These are phyloP conservation scores for Anas bahamensis DNA, from an alignment of 2,797 vertebrate species.

Conservation along the genomic window DNA sequence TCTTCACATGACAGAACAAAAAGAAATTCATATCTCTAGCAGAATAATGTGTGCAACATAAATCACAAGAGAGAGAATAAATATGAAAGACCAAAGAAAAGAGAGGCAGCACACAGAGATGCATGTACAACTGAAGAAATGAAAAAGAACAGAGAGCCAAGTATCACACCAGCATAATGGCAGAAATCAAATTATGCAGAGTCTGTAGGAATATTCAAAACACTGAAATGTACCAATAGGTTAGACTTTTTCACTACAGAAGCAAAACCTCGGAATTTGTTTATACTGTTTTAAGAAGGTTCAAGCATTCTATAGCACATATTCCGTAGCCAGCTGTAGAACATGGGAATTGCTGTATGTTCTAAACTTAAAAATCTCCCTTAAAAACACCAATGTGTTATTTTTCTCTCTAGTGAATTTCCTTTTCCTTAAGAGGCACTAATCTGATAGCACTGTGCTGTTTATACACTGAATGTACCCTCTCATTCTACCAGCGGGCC, in stretches of 20 bases:
- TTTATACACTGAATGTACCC: not conserved
- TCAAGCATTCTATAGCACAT: not conserved
- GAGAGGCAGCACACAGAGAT: not conserved
- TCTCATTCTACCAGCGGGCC: not conserved
- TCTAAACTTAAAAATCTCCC: not conserved
- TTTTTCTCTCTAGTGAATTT: not conserved
- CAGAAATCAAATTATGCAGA: not conserved
- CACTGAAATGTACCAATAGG: not conserved
- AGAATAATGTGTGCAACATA: not conserved
- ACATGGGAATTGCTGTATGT: not conserved
- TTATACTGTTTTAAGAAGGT: not conserved
- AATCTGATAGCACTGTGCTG: not conserved
- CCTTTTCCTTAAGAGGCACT: not conserved
- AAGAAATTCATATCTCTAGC: not conserved
- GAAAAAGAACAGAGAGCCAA: not conserved
- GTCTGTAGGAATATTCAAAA: not conserved
- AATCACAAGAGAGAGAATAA: conserved; percentile 39
- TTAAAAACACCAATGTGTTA: not conserved
- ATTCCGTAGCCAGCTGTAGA: not conserved
- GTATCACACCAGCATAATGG: not conserved
- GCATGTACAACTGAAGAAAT: not conserved
- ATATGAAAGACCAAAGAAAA: conserved; percentile 14
- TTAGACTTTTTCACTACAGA: not conserved
- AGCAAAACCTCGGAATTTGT: not conserved
- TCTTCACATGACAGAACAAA: conserved; percentile 44